Evolutionary conservation across 2,797 vertebrate species (phyloP), one percentile per base, ranked within the genome.

Genomic region (Sebastolobus alascanus): DNA sequence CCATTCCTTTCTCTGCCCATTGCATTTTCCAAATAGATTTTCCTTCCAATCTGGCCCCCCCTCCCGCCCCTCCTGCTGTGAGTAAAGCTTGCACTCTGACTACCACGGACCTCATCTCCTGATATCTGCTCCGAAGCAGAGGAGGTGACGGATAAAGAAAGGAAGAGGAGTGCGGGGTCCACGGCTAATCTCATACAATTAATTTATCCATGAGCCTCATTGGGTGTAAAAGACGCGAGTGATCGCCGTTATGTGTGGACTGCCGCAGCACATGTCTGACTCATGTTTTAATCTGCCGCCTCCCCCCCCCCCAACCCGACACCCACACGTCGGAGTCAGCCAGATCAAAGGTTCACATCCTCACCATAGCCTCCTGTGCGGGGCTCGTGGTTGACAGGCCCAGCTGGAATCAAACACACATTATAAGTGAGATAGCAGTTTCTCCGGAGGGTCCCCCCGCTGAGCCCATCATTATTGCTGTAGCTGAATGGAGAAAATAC

Each of bases 231-330:
- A 84, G 86, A 80, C 25, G 38, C 65, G 71, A 83, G 77, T 77
- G 86, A 91, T 86, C 79, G 83, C 66, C 73, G n/a, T 75, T 73
- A 86, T 83, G 80, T 71, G 72, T 80, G 73, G 79, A 75, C 78
- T 20, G 82, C 61, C 58, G 61, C 86, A 82, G 86, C 38, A 37
- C 69, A 66, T 33, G 68, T 77, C 77, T 81, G 86, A 93, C 84
- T 94, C 84, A 85, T 84, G 85, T 91, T 91, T 79, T 90, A 91
- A 94, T 94, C 89, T 84, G 63, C 64, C 11, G 13, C 33, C 61
- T 50, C n/a, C n/a, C 61, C 59, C 60, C 52, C 61, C 40, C 40
- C 43, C 55, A 7, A 59, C 79, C 55, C 20, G 0, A 9, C 84
- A 58, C 64, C 35, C 77, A 61, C 70, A 52, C 63, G 22, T 6